Conservation (phyloP, 2,797 vertebrate genomes). For the Alauda arvensis region DNA sequence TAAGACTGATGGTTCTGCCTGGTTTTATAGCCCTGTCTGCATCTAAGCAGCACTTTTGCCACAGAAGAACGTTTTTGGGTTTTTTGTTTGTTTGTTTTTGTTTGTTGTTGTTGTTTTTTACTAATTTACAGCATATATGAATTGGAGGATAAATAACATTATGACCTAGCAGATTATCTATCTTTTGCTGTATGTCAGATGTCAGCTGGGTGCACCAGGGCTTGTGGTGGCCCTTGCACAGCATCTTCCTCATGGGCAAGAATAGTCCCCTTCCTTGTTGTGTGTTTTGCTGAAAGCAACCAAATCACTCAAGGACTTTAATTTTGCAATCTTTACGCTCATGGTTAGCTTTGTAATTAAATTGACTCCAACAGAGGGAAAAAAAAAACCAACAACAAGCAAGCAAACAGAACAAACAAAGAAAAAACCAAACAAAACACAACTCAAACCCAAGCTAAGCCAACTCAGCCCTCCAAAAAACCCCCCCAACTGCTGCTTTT, state of each 20-base stretch:
- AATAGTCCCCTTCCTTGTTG: background rate
- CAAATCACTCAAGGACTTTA: background rate
- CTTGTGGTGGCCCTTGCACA: fast-evolving
- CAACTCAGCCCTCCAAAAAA: background rate
- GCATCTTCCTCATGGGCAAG: background rate
- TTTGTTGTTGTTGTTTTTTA: no score
- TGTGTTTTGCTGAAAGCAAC: background rate
- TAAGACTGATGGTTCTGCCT: background rate
- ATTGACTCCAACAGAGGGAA: background rate
- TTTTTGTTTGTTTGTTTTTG: no score
- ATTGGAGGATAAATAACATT: background rate
- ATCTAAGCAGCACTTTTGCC: background rate
- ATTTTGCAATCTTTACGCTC: background rate
- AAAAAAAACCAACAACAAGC: background rate
- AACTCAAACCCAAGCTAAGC: background rate
- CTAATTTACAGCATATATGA: background rate
- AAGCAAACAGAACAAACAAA: background rate
- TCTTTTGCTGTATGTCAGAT: fast-evolving
- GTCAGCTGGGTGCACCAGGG: background rate
- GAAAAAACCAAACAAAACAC: background rate
- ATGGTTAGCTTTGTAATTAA: background rate
- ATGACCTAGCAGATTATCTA: background rate
- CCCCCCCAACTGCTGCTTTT: background rate
- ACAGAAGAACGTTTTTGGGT: no score
- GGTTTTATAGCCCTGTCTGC: background rate